Evolutionary conservation across 2,888 invertebrate genomes (phyloP).

Genomic region (Nephrotoma guestfalica): DNA sequence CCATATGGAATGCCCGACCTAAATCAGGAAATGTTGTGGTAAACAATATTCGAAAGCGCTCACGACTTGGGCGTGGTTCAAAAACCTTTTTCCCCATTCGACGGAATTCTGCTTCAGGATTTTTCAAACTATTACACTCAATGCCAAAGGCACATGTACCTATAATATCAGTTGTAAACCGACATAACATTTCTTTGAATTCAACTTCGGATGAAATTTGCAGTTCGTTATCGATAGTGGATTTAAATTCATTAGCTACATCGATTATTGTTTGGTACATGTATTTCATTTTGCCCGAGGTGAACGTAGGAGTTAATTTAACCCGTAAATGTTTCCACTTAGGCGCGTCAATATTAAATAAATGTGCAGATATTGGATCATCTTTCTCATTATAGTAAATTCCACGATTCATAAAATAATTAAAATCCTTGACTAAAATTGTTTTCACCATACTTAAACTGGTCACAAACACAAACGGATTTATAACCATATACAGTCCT

Average conservation of each 20-base stretch:
- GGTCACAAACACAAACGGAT: neutral
- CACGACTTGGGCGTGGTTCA: neutral
- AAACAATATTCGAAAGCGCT: neutral
- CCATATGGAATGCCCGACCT: neutral
- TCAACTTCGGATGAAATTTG: constrained; percentile 16
- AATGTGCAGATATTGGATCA: constrained; percentile 21
- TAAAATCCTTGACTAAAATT: constrained; percentile 28
- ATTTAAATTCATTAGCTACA: constrained; percentile 7
- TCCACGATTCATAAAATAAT: constrained; percentile 26
- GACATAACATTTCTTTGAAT: constrained; percentile 22
- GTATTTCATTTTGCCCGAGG: constrained; percentile 34
- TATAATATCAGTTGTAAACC: constrained; percentile 31
- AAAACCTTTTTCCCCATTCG: constrained; percentile 12
- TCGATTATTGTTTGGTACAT: constrained; percentile 28
- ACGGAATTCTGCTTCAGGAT: constrained; percentile 20
- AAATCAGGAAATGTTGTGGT: neutral
- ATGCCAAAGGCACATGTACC: constrained; percentile 27
- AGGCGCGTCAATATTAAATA: neutral
- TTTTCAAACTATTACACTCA: constrained; percentile 21
- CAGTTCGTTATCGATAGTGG: neutral
- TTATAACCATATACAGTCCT: neutral
- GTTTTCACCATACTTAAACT: constrained; percentile 21
- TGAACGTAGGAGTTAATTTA: constrained; percentile 34
- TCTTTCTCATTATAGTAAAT: constrained; percentile 21
- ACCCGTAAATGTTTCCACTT: constrained; percentile 9